A percentile compares a stretch with the other conserved stretches of the same genome.
Conservation (phyloP, 2,888 invertebrate species). For the Corythucha ciliata region DNA sequence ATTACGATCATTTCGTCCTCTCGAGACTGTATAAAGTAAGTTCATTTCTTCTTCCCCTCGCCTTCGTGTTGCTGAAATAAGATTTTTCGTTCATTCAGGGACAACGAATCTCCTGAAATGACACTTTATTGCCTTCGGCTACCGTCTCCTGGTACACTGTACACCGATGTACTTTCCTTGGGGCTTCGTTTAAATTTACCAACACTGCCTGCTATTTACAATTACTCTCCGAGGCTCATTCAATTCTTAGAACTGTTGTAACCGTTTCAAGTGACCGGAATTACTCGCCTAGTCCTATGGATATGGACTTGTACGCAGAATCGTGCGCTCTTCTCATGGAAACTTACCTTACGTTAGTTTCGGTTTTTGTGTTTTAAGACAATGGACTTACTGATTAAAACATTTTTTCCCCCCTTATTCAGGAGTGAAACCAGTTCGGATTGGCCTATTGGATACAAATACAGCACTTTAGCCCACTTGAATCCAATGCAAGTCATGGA, state of each 20-base stretch:
- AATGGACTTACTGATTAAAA: not conserved
- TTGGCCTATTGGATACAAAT: slow-evolving; percentile 46
- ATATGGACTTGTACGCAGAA: slow-evolving; percentile 46
- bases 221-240: slow-evolving; percentile 62
- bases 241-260: slow-evolving; percentile 49
- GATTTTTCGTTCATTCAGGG: not conserved
- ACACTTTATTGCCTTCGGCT: slow-evolving; percentile 63
- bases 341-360: slow-evolving; percentile 40
- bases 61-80: not conserved
- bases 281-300: slow-evolving; percentile 19
- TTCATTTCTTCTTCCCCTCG: not conserved
- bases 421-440: slow-evolving; percentile 37
- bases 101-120: slow-evolving; percentile 43
- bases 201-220: slow-evolving; percentile 61
- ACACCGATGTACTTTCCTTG: slow-evolving; percentile 59
- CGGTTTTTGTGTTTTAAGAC: not conserved
- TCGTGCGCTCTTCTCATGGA: slow-evolving; percentile 51
- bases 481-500: slow-evolving; percentile 44
- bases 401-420: slow-evolving; percentile 1
- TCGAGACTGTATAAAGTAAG: slow-evolving; percentile 25
- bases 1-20: slow-evolving; percentile 49
- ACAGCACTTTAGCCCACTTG: slow-evolving; percentile 48
- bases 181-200: slow-evolving; percentile 53
- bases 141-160: slow-evolving; percentile 54
- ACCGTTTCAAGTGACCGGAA: slow-evolving; percentile 39